Evolutionary conservation across 2,888 invertebrate genomes (phyloP).

Genomic region (Lasius platythorax): DNA sequence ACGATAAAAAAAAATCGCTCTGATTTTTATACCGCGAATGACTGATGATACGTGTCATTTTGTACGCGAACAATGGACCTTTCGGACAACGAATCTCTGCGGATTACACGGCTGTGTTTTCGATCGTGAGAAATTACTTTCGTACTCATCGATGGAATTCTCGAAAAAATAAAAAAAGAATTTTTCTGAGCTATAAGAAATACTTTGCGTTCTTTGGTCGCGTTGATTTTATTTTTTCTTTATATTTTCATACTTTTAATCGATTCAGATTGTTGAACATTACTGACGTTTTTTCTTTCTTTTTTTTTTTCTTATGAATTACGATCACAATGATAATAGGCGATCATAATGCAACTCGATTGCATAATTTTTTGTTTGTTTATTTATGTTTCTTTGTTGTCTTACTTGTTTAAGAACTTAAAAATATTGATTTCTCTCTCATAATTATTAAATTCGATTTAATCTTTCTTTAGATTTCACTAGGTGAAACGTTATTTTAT

Average conservation of each 20-base stretch:
- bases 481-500: background rate
- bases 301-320: background rate
- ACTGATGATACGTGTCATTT: background rate
- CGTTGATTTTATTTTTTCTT: background rate
- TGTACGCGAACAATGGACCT: background rate
- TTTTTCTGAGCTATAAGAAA: conserved; percentile 12
- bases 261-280: background rate
- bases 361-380: background rate
- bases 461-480: background rate
- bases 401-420: background rate
- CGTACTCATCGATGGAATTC: background rate
- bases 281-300: background rate
- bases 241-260: background rate
- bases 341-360: background rate
- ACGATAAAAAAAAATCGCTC: background rate
- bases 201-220: background rate
- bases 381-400: background rate
- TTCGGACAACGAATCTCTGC: background rate
- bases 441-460: background rate
- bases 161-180: background rate
- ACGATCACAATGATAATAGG: background rate
- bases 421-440: background rate
- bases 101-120: background rate
- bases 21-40: conserved; percentile 7
- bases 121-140: background rate